A percentile compares a stretch with the other conserved stretches of the same genome.
phyloP scores from a whole-genome alignment of 2,797 vertebrate genomes.

The Dromococcyx pavoninus region DNA sequence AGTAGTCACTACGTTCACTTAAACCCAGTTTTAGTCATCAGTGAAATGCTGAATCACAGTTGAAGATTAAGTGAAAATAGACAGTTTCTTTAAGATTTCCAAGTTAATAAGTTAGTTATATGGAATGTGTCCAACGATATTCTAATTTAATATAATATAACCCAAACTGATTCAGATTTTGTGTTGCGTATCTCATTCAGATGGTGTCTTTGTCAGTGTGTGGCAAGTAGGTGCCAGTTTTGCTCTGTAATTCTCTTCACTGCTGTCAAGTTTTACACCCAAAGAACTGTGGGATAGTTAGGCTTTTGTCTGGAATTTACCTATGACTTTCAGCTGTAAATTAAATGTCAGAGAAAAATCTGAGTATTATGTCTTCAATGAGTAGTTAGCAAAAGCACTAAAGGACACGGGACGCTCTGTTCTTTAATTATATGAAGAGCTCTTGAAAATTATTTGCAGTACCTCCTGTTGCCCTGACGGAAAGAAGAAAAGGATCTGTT shows the following conservation, averaged over 20 bases:
- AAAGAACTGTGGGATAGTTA: not conserved
- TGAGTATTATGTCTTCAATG: slow-evolving; percentile 41
- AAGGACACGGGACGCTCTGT: not conserved
- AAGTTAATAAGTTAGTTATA: not conserved
- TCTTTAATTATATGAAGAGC: not conserved
- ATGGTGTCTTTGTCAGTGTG: not conserved
- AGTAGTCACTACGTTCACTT: not conserved
- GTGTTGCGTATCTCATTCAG: not conserved
- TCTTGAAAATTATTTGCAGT: slow-evolving; percentile 53
- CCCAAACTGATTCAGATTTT: not conserved
- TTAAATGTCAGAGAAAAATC: slow-evolving; percentile 35
- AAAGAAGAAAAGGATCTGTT: slow-evolving; percentile 24
- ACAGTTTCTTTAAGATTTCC: not conserved
- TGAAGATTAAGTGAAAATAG: not conserved
- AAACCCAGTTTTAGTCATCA: not conserved
- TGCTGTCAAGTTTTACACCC: not conserved
- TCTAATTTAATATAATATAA: not conserved
- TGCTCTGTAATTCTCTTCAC: not conserved
- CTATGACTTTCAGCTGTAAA: slow-evolving; percentile 17
- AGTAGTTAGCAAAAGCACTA: slow-evolving; percentile 1
- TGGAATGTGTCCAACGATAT: not conserved
- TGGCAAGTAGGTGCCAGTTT: not conserved
- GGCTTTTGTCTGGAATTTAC: not conserved
- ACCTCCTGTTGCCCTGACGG: slow-evolving; percentile 1
- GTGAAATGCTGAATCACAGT: not conserved